These are phyloP conservation scores for Brassicogethes aeneus DNA, from an alignment of 2,888 invertebrate species.

Conservation along the genomic window DNA sequence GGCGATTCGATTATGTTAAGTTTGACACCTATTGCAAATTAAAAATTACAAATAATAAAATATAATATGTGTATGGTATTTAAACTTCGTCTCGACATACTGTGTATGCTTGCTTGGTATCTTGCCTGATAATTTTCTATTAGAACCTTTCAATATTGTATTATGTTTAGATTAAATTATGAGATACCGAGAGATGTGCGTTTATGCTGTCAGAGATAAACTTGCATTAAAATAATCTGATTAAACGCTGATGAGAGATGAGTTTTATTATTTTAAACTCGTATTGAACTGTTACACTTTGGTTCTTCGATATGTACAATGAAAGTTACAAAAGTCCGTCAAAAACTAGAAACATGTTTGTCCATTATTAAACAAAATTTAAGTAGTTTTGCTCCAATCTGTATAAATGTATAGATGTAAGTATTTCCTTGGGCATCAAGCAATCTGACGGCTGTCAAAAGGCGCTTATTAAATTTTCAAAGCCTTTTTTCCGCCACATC, in stretches of 20 bases:
- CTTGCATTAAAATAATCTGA: constrained; percentile 16
- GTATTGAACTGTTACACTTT: neutral
- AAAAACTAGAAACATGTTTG: too few relatives aligned
- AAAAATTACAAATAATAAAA: too few relatives aligned
- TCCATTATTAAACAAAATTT: too few relatives aligned
- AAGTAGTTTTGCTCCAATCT: too few relatives aligned
- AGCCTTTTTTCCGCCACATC: neutral
- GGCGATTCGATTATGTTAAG: too few relatives aligned
- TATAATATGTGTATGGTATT: too few relatives aligned
- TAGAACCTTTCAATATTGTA: constrained; percentile 17
- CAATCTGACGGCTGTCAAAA: constrained; percentile 1
- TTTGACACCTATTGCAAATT: too few relatives aligned
- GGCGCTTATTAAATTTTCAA: constrained; percentile 2
- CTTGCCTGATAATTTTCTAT: constrained; percentile 6
- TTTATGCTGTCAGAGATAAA: neutral
- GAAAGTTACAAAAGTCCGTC: too few relatives aligned
- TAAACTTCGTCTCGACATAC: too few relatives aligned
- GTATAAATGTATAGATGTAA: too few relatives aligned
- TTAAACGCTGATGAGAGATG: constrained; percentile 9
- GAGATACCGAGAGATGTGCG: constrained; percentile 8
- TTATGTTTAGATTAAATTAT: constrained; percentile 17
- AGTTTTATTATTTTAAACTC: neutral
- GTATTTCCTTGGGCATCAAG: neutral
- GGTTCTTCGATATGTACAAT: too few relatives aligned
- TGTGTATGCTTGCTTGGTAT: too few relatives aligned